Evolutionary conservation across 1,140 invertebrate species (phyloP).

Genomic region (Archegozetes longisetosus): DNA sequence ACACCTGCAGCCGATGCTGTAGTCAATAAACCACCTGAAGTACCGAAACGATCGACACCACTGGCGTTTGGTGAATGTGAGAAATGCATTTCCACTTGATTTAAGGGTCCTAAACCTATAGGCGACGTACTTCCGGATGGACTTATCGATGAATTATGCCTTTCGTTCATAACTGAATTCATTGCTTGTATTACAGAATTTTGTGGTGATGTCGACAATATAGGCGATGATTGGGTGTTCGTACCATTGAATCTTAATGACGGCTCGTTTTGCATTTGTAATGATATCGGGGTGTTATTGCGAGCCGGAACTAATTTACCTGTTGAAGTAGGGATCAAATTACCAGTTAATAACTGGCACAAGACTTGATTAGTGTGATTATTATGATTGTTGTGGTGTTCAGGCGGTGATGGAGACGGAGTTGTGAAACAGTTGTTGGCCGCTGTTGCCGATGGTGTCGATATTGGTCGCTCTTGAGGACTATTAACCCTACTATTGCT

Average conservation of each 20-base stretch:
- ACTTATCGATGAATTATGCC: not conserved
- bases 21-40: constrained; percentile 3
- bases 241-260: not conserved
- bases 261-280: not conserved
- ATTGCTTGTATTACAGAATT: not conserved
- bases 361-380: not conserved
- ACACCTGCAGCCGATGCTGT: not conserved
- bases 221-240: not conserved
- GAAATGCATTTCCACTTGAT: not conserved
- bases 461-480: not conserved
- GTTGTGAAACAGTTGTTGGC: not conserved
- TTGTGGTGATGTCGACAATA: not conserved
- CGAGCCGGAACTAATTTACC: not conserved
- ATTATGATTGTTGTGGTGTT: not conserved
- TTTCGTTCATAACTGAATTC: not conserved
- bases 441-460: too few species aligned
- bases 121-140: not conserved
- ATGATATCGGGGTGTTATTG: not conserved
- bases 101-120: not conserved
- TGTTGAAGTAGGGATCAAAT: not conserved
- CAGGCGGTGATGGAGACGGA: not conserved
- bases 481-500: not conserved
- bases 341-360: not conserved
- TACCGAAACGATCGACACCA: constrained; percentile 1
- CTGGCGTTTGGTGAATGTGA: not conserved